Percentiles rank a stretch among this genome's conserved stretches.
Evolutionary conservation across 1,140 invertebrate species (phyloP).

Genomic region (Colletes latitarsis): DNA sequence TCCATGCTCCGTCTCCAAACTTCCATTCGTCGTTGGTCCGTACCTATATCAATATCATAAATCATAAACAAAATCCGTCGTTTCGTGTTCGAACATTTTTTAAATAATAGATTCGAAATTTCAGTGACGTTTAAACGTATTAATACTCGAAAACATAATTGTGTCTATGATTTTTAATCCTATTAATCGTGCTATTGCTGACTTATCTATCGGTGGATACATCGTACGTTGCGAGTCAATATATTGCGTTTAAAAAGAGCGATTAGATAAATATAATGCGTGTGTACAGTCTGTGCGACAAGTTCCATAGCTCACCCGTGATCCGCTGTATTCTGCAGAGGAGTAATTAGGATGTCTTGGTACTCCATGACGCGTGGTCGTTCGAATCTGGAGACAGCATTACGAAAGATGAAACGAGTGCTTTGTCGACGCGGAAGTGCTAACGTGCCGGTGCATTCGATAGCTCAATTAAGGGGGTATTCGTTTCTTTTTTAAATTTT

Average conservation of each 20-base stretch:
- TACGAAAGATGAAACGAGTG: background rate
- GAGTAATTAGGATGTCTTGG: conserved; percentile 81
- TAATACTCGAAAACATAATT: too few relatives aligned
- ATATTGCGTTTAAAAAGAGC: background rate
- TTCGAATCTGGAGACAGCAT: conserved; percentile 72
- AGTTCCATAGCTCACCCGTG: conserved; percentile 75
- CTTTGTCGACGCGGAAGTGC: background rate
- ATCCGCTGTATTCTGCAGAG: conserved; percentile 79
- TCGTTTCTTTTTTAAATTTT: too few relatives aligned
- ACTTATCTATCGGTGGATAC: too few relatives aligned
- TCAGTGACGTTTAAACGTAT: too few relatives aligned
- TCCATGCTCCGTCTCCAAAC: conserved; percentile 59
- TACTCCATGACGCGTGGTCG: conserved; percentile 82
- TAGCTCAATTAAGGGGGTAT: background rate
- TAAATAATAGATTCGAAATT: too few relatives aligned
- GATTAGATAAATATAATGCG: background rate
- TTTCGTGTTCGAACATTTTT: too few relatives aligned
- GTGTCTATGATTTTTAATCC: too few relatives aligned
- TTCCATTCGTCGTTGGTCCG: conserved; percentile 49
- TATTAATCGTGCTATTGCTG: too few relatives aligned
- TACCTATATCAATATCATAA: conserved; percentile 44
- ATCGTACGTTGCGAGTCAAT: too few relatives aligned
- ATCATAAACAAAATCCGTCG: background rate
- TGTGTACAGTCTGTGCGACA: background rate
- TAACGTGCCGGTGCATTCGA: background rate